These are phyloP conservation scores for Poeciliopsis gracilis DNA, from an alignment of 2,797 vertebrate species.

Conservation along the genomic window DNA sequence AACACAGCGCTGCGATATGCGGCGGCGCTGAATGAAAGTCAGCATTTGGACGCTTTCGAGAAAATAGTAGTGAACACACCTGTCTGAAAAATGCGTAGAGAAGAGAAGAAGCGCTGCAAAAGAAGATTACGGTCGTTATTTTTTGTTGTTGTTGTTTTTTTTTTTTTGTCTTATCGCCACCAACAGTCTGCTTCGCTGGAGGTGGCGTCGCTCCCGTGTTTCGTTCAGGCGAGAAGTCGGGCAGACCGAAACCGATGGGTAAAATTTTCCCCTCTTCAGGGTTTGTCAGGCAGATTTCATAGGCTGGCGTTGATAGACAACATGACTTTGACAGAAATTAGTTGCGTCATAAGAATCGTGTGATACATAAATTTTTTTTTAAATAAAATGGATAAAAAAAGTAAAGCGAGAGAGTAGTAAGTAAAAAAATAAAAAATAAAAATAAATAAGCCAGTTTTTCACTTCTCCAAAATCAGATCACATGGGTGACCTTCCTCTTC, in stretches of 20 bases:
- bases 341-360: not conserved
- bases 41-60: accelerated
- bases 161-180: slow-evolving; percentile 1
- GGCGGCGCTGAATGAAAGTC: not conserved
- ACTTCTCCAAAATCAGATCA: not conserved
- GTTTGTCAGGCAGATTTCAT: slow-evolving; percentile 16
- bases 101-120: not conserved
- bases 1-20: slow-evolving; percentile 27
- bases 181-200: slow-evolving; percentile 19
- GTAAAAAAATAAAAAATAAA: too few relatives aligned
- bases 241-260: accelerated
- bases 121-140: not conserved
- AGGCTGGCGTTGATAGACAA: too few relatives aligned
- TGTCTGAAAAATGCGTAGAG: slow-evolving; percentile 10
- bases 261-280: not conserved
- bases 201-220: slow-evolving; percentile 50
- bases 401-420: too few relatives aligned
- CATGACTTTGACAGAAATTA: not conserved
- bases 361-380: too few relatives aligned
- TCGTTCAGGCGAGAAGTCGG: slow-evolving; percentile 69
- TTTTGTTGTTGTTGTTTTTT: not conserved
- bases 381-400: too few relatives aligned
- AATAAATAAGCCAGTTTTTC: not conserved
- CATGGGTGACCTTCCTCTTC: not conserved
- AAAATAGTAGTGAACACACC: slow-evolving; percentile 36